These are phyloP conservation scores for Erpetoichthys calabaricus DNA, from an alignment of 2,797 vertebrate genomes.

Conservation along the genomic window DNA sequence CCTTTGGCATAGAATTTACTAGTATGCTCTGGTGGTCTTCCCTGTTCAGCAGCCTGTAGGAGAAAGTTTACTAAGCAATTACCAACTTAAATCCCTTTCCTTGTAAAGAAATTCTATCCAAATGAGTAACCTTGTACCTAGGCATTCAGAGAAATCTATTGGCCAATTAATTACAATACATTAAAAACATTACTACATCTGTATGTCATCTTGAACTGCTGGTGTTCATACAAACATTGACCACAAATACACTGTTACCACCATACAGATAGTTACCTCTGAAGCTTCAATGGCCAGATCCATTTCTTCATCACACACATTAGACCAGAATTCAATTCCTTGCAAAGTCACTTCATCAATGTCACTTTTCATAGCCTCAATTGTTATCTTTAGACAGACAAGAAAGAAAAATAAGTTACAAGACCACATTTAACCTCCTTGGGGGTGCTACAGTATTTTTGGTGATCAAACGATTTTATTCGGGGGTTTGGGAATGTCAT, in stretches of 20 bases:
- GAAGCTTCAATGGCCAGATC: conserved; percentile 93
- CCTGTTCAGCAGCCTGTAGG: conserved; percentile 83
- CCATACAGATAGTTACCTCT: conserved; percentile 50
- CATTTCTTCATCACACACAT: conserved; percentile 96
- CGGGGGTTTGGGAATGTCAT: too few species aligned
- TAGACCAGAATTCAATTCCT: conserved; percentile 98
- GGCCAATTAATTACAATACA: too few species aligned
- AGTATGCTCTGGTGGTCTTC: conserved; percentile 90
- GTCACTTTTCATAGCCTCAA: conserved; percentile 96
- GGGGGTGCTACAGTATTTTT: background rate
- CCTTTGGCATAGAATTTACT: conserved; percentile 98
- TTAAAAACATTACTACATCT: too few species aligned
- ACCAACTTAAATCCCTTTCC: too few species aligned
- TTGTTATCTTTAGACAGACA: conserved; percentile 67
- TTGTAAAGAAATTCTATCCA: too few species aligned
- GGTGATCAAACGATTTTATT: too few species aligned
- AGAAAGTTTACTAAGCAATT: conserved; percentile 1
- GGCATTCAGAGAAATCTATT: too few species aligned
- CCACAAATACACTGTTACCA: background rate
- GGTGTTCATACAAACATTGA: background rate
- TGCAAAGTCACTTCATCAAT: conserved; percentile 92
- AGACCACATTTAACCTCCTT: background rate
- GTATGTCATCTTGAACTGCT: too few species aligned
- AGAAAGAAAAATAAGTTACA: background rate
- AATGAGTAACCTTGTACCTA: too few species aligned